Base-by-base conservation (phyloP, 2,797 vertebrate genomes). In the Psittacula echo region DNA sequence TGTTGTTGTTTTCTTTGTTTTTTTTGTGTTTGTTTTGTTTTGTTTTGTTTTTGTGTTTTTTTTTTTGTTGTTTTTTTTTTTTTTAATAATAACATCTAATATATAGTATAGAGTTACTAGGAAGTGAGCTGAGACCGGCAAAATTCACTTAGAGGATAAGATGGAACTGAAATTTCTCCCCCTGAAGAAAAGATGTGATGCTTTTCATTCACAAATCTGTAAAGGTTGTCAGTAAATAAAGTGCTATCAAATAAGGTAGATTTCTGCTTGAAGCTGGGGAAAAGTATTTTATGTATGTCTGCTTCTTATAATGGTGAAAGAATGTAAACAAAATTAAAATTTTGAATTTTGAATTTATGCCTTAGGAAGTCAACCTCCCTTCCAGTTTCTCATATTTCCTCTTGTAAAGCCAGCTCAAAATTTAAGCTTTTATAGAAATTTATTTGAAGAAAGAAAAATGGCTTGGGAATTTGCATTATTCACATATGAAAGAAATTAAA, bases 41-140 rank as follows among this genome's bases (percentile, higher is more conserved):
- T 34, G 34, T 34, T 34, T 34, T 34, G 34, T 34, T 34, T 34
- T n/a, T n/a, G n/a, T 37, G 37, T 37, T 37, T 37, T 37, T 37
- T 37, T 37, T 37, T 37, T 37, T 37, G n/a, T n/a, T n/a, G n/a
- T 37, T 37, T 37, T 37, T 37, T 37, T 37, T 37, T 37, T 37
- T 37, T 37, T 26, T 48, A 51, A 51, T 51, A 77, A 72, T 78
- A 89, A 89, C 87, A 90, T 77, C 84, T 94, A 94, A 92, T 84
- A 91, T 84, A 87, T 50, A 73, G 76, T 89, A 85, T 51, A 47
- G 77, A 92, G 70, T 80, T 76, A 81, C 61, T 39, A 47, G 66
- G 65, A 94, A 94, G 81, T 80, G 72, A 95, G 89, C 86, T 87
- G 93, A 97, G 90, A 85, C 29, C 70, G 96, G 94, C 92, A 89